Conservation (phyloP, 2,797 vertebrate genomes). For the Avahi laniger region DNA sequence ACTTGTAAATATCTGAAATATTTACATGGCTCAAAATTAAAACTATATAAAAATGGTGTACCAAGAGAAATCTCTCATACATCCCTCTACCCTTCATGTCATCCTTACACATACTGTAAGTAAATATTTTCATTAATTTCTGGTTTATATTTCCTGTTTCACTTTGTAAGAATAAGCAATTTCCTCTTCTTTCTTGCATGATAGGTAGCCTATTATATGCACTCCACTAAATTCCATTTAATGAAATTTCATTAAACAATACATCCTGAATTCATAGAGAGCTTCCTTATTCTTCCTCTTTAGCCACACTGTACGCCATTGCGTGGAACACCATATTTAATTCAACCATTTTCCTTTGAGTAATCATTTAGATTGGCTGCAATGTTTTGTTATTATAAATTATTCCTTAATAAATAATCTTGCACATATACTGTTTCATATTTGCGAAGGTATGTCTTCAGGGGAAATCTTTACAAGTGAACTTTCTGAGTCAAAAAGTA, state of each 20-base stretch:
- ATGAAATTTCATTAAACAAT: not conserved
- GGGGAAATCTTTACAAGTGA: not conserved
- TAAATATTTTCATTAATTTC: not conserved
- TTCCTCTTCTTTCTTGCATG: not conserved
- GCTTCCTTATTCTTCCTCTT: not conserved
- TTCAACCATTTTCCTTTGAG: not conserved
- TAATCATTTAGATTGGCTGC: not conserved
- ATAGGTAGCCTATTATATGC: not conserved
- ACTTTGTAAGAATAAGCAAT: slow-evolving; percentile 9
- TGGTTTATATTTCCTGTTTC: not conserved
- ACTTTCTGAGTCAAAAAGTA: not conserved
- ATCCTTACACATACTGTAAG: not conserved
- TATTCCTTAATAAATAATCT: slow-evolving; percentile 2
- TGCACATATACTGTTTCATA: not conserved
- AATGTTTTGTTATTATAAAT: not conserved
- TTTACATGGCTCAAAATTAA: slow-evolving; percentile 16
- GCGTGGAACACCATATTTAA: not conserved
- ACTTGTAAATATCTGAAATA: slow-evolving; percentile 18
- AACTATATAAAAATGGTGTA: not conserved
- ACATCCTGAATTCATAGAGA: not conserved
- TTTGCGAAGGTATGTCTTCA: not conserved
- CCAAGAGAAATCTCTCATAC: not conserved
- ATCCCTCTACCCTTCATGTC: not conserved
- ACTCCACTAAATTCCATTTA: not conserved
- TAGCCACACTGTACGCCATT: not conserved